Conservation (phyloP, 2,888 invertebrate species). For the Lycia hirtaria region DNA sequence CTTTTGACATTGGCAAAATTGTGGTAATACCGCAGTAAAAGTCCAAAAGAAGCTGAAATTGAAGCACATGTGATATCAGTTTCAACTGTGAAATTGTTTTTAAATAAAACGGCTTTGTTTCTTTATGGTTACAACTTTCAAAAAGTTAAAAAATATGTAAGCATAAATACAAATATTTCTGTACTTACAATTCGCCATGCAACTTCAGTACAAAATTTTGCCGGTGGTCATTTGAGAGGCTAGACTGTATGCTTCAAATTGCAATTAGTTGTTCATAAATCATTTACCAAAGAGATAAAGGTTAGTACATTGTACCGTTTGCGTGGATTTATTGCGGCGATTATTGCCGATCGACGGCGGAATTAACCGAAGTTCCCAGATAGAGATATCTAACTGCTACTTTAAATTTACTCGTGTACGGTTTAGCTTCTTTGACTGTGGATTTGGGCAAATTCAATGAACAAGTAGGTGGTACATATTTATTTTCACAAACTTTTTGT, state of each 20-base stretch:
- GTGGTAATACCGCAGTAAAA: too few relatives aligned
- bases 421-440: slow-evolving; percentile 37
- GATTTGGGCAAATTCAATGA: slow-evolving; percentile 12
- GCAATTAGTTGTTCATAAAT: slow-evolving; percentile 29
- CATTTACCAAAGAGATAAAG: slow-evolving; percentile 29
- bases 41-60: too few relatives aligned
- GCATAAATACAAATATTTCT: too few relatives aligned
- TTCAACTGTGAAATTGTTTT: too few relatives aligned
- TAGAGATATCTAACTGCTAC: slow-evolving; percentile 63
- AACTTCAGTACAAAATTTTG: not conserved
- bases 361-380: slow-evolving; percentile 56
- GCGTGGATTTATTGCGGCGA: slow-evolving; percentile 38
- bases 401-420: slow-evolving; percentile 53
- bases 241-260: slow-evolving; percentile 1
- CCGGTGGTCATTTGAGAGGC: not conserved
- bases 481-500: too few relatives aligned
- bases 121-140: too few relatives aligned
- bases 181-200: too few relatives aligned
- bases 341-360: slow-evolving; percentile 57
- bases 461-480: too few relatives aligned
- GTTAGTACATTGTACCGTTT: slow-evolving; percentile 26
- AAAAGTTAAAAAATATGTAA: too few relatives aligned
- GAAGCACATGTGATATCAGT: too few relatives aligned
- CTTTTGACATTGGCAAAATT: too few relatives aligned
- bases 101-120: too few relatives aligned